These are phyloP conservation scores for Hoplodrina ambigua DNA, from an alignment of 2,888 invertebrate genomes.

Conservation along the genomic window DNA sequence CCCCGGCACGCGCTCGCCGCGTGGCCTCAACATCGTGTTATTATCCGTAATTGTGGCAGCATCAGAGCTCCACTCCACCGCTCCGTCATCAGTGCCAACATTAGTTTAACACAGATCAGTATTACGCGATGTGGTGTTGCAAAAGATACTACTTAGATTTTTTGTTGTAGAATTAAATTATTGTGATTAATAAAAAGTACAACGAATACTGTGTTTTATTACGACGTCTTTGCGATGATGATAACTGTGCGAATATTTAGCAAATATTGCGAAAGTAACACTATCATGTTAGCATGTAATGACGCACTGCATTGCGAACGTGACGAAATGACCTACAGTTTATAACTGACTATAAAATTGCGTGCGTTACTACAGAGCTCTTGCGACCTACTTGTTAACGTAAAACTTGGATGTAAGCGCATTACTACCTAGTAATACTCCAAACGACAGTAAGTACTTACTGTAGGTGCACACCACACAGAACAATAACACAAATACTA, in stretches of 20 bases:
- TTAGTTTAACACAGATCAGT: constrained; percentile 76
- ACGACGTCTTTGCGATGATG: background rate
- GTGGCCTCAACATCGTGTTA: constrained; percentile 7
- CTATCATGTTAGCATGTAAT: constrained; percentile 39
- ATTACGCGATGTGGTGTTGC: constrained; percentile 74
- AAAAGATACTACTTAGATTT: constrained; percentile 53
- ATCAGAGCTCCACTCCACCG: constrained; percentile 5
- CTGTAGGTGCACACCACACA: background rate
- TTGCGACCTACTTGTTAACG: constrained; percentile 48
- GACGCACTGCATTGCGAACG: constrained; percentile 62
- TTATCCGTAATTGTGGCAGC: constrained; percentile 33
- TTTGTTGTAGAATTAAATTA: constrained; percentile 65
- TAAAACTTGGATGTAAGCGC: constrained; percentile 28
- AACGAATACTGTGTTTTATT: constrained; percentile 61
- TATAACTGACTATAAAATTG: constrained; percentile 50
- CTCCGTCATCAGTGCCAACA: constrained; percentile 78
- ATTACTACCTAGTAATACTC: constrained; percentile 20
- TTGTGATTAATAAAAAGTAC: constrained; percentile 68
- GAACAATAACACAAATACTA: constrained; percentile 7
- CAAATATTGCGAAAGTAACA: constrained; percentile 32
- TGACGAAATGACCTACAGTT: constrained; percentile 53
- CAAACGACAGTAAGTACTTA: constrained; percentile 7
- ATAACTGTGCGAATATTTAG: constrained; percentile 43
- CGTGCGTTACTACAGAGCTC: constrained; percentile 40
- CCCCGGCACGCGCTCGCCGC: constrained; percentile 8